phyloP scores from a whole-genome alignment of 1,140 invertebrate genomes.

The Rhopalosiphum padi region DNA sequence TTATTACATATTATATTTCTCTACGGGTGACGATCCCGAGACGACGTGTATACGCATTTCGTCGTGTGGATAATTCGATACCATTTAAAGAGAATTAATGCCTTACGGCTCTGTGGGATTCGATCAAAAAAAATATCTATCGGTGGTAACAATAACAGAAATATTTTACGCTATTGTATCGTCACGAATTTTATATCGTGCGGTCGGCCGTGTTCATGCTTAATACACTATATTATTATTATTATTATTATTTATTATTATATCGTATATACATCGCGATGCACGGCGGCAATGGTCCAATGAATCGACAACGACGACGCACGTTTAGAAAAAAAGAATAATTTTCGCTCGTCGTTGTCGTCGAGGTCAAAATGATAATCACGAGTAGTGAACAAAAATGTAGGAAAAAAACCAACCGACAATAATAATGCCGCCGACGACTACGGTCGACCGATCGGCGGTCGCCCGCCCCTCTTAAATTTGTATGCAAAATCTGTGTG shows the following conservation, averaged over 20 bases:
- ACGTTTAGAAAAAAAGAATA: constrained; percentile 11
- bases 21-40: neutral
- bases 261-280: neutral
- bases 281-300: neutral
- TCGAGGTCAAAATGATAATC: constrained; percentile 47
- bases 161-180: neutral
- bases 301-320: constrained; percentile 26
- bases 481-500: constrained; percentile 30
- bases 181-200: neutral
- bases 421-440: constrained; percentile 2
- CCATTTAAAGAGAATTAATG: neutral
- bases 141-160: neutral
- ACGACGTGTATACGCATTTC: neutral
- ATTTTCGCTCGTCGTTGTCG: neutral
- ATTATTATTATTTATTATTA: neutral
- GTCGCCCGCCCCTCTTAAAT: neutral
- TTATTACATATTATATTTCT: neutral
- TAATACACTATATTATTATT: constrained; percentile 3
- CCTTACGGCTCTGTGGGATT: neutral
- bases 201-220: neutral
- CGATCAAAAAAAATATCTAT: neutral
- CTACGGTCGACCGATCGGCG: neutral
- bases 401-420: neutral
- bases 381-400: constrained; percentile 38
- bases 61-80: neutral